A percentile compares a stretch with the other conserved stretches of the same genome.
Evolutionary conservation across 37 sponge, comb jelly and placozoan genomes (phyloP).

Genomic region (Petrosia ficiformis): DNA sequence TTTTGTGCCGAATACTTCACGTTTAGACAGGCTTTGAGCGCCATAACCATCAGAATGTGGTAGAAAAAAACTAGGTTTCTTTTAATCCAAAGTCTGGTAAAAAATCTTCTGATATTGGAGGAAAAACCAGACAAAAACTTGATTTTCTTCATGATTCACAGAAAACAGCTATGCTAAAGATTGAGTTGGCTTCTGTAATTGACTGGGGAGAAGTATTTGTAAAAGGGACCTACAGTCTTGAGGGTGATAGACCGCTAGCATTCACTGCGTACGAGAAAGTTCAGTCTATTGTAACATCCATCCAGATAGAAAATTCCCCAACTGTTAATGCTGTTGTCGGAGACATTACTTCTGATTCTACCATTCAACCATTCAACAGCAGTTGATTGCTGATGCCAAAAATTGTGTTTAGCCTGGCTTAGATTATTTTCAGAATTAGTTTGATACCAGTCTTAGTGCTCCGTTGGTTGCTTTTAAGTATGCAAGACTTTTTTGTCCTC

Average conservation of each 20-base stretch:
- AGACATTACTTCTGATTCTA: background rate
- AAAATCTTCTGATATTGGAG: background rate
- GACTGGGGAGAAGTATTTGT: background rate
- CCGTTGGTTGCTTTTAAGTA: constrained; percentile 3
- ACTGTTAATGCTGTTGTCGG: constrained; percentile 1
- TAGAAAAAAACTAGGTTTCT: too few species aligned
- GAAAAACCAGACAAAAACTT: background rate
- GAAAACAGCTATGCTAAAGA: background rate
- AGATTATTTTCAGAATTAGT: constrained; percentile 6
- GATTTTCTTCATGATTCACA: background rate
- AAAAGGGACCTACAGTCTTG: background rate
- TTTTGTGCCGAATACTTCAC: too few species aligned
- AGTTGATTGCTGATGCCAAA: background rate
- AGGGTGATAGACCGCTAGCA: background rate
- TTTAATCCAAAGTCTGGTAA: too few species aligned
- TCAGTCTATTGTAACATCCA: constrained; percentile 3
- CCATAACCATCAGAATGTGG: too few species aligned
- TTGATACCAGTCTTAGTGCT: background rate
- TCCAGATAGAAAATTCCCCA: constrained; percentile 6
- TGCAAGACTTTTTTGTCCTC: constrained; percentile 2
- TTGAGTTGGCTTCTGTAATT: background rate
- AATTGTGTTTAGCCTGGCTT: background rate
- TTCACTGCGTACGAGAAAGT: background rate
- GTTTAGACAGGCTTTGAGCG: too few species aligned
- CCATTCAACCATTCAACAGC: background rate